These are phyloP conservation scores for Neria commutata DNA, from an alignment of 2,888 invertebrate species.

Conservation along the genomic window DNA sequence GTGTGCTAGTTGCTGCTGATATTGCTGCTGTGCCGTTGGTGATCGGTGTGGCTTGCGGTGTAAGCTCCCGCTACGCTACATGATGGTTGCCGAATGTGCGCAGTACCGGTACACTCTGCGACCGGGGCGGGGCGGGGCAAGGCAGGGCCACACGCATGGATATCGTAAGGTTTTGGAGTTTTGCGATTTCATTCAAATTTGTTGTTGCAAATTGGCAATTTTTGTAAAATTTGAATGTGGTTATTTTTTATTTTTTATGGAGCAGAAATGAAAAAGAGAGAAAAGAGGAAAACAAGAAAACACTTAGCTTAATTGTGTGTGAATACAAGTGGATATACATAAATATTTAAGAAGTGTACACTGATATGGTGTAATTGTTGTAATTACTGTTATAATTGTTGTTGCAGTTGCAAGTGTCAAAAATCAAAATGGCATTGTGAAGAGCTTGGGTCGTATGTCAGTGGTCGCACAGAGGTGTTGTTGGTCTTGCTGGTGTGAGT, in stretches of 20 bases:
- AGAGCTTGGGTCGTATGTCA: not conserved
- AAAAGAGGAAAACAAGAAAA: slow-evolving; percentile 25
- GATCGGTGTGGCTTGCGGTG: slow-evolving; percentile 40
- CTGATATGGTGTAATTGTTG: too few relatives aligned
- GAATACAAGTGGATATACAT: slow-evolving; percentile 8
- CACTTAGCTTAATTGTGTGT: slow-evolving; percentile 24
- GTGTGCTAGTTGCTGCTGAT: slow-evolving; percentile 33
- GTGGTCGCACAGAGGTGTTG: too few relatives aligned
- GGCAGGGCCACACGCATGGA: slow-evolving; percentile 22
- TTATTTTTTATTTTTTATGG: slow-evolving; percentile 7
- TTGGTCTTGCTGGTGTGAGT: too few relatives aligned
- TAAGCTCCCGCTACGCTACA: slow-evolving; percentile 63
- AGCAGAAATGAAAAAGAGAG: slow-evolving; percentile 23
- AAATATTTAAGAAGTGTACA: not conserved
- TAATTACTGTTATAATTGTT: too few relatives aligned
- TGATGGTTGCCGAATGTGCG: slow-evolving; percentile 63
- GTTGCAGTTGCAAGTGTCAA: too few relatives aligned
- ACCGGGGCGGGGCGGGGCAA: slow-evolving; percentile 2
- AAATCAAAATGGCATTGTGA: not conserved
- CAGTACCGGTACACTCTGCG: slow-evolving; percentile 62
- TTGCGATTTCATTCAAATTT: slow-evolving; percentile 17
- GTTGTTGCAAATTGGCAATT: not conserved
- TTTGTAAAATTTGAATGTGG: slow-evolving; percentile 10
- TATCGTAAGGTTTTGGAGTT: slow-evolving; percentile 17
- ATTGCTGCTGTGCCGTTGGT: slow-evolving; percentile 43